phyloP scores from a whole-genome alignment of 2,113 vertebrate genomes.

The Chaetodon trifascialis region DNA sequence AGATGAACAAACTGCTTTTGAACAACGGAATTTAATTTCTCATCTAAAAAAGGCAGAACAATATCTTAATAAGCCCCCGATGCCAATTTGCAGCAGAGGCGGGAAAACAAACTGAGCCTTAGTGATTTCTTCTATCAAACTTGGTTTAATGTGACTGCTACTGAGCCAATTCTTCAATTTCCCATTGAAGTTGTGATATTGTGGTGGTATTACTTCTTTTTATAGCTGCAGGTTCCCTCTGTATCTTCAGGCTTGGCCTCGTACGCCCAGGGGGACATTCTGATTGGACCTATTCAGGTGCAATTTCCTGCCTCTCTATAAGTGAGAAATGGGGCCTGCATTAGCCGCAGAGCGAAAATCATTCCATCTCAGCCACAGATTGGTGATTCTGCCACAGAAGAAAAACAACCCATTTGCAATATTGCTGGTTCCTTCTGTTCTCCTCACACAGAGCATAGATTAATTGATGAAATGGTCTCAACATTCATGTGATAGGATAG shows the following conservation, averaged over 20 bases:
- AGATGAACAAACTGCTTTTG: constrained; percentile 26
- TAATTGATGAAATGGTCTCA: constrained; percentile 35
- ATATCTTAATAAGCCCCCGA: constrained; percentile 41
- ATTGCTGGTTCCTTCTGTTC: constrained; percentile 23
- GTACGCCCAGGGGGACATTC: constrained; percentile 29
- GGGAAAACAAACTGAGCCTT: constrained; percentile 39
- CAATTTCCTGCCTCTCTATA: constrained; percentile 66
- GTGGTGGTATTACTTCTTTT: constrained; percentile 51
- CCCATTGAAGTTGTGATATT: constrained; percentile 41
- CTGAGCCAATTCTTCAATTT: constrained; percentile 56
- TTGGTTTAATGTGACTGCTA: constrained; percentile 27
- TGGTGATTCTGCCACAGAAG: constrained; percentile 12
- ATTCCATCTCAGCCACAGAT: constrained; percentile 56
- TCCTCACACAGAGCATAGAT: constrained; percentile 11
- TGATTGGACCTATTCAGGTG: constrained; percentile 63
- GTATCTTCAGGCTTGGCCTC: constrained; percentile 37
- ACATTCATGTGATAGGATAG: constrained; percentile 35
- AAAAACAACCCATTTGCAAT: constrained; percentile 16
- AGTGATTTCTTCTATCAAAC: constrained; percentile 39
- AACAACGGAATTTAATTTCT: constrained; percentile 44
- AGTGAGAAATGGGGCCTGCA: constrained; percentile 35
- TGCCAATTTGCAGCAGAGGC: constrained; percentile 16
- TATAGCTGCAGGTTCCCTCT: constrained; percentile 39
- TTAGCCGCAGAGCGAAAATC: constrained; percentile 56
- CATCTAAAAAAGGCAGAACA: constrained; percentile 37